phyloP scores from a whole-genome alignment of 1,140 invertebrate genomes.

The Microvelia longipes region DNA sequence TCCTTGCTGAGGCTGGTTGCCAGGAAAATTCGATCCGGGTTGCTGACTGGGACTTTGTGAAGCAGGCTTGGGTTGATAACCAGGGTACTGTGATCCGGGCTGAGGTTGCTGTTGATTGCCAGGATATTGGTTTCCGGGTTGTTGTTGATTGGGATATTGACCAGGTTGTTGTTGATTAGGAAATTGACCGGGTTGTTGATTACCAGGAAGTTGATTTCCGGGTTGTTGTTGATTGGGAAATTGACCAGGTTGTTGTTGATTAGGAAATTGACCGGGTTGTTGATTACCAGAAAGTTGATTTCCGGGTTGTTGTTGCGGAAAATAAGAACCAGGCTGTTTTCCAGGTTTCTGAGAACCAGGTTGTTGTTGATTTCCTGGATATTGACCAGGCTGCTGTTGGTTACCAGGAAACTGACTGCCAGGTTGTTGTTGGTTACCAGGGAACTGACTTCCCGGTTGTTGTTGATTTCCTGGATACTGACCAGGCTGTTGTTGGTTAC shows the following conservation, averaged over 20 bases:
- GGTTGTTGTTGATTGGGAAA: conserved; percentile 2
- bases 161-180: neutral
- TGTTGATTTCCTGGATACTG: neutral
- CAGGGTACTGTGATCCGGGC: conserved; percentile 3
- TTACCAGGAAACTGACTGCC: neutral
- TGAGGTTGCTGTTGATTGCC: conserved; percentile 7
- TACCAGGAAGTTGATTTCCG: too few relatives aligned
- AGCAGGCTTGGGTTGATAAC: neutral
- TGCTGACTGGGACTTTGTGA: neutral
- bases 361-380: neutral
- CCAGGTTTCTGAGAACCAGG: neutral
- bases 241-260: neutral
- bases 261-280: neutral
- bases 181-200: neutral
- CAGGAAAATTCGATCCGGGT: neutral
- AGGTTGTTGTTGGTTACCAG: neutral
- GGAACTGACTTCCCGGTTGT: neutral
- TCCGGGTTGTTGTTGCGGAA: conserved; percentile 4
- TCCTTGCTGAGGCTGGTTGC: neutral
- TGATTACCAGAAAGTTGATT: too few relatives aligned
- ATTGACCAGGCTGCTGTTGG: conserved; percentile 3
- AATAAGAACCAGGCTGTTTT: neutral
- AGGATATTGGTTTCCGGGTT: conserved; percentile 1
- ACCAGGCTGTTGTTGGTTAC: neutral
- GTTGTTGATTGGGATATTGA: neutral